Evolutionary conservation across 2,888 invertebrate genomes (phyloP), one percentile per base, ranked within the genome.

Genomic region (Clusia tigrina): DNA sequence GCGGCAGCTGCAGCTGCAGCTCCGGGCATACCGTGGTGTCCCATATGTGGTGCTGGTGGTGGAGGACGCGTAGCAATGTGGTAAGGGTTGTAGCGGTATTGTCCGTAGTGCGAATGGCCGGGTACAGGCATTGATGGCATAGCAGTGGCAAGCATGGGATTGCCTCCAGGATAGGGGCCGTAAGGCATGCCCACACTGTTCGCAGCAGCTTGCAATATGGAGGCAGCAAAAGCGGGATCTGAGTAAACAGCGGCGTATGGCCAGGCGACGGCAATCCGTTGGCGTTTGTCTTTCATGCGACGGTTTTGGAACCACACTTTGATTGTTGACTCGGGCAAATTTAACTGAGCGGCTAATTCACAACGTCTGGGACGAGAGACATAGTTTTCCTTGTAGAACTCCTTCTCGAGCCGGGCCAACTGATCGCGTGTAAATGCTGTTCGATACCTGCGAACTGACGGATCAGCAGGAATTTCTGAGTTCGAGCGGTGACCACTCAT

Each of bases 351-450:
- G 0, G 99, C 98, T 42, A 99, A 85, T 83, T 99, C 98, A 80
- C 97, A 96, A 67, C 99, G 86, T 63, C 96, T 87, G 0, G 98
- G 98, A 60, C 98, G 86, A 1, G 96, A 96, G 0, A 99, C 98
- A 84, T 99, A 99, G 84, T 97, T 98, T 84, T 99, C 99, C 75
- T 94, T 92, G 84, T 90, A 90, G 81, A 98, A 99, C 83, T 99
- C 99, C 76, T 96, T 95, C 85, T 99, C 99, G 59, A 99, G 85
- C 15, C 95, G 87, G 0, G 88, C 90, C 51, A 98, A 85, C 82
- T 98, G 98, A 80, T 98, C 98, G 12, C 97, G 86, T 0, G 96
- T 96, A 84, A 99, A 99, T 0, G 98, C 98, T 0, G 98, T 99
- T 54, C 99, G 88, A 83, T 99, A 99, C 60, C 98, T 88, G 64